Evolutionary conservation across 1,140 invertebrate genomes (phyloP), one percentile per base, ranked within the genome.

Genomic region (Nebria ingens): DNA sequence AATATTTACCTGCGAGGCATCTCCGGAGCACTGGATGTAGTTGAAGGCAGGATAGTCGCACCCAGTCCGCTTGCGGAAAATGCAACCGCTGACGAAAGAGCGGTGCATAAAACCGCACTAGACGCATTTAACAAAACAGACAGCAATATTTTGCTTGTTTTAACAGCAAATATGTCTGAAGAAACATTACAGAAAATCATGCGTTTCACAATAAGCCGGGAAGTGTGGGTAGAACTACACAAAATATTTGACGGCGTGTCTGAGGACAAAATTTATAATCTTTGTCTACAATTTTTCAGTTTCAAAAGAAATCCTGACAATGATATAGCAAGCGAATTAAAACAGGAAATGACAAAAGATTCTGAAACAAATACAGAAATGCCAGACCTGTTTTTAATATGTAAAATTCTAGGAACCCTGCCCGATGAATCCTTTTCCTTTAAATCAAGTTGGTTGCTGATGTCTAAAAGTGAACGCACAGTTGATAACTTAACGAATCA

Each of bases 211-310:
- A 53, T 13, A 38, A 45, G 57, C 38, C 62, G 51, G 50, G 58
- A 62, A 22, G 42, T 60, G 12, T 60, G 61, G 59, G 13, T 54
- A 22, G 59, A 60, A 45, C 21, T 62, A 2, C 59, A 62, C 38
- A 53, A 53, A 25, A n/a, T 60, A 11, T 62, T 58, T 22, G 62
- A 62, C 52, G 62, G 60, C 34, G 38, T n/a, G 29, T 21, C 29
- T 19, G 61, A 62, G 51, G 58, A 63, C 21, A 52, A 54, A 34
- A 23, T 55, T 0, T 65, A 61, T 42, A 21, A 59, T 34, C 25
- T 60, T 19, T 64, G 62, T 23, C 58, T 58, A 58, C 21, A 58
- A 19, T 64, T 65, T 22, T n/a, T n/a, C n/a, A n/a, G n/a, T n/a
- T 64, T 65, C 23, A 52, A 29, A 13, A 4, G 25, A 29, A 29